phyloP scores from a whole-genome alignment of 2,113 vertebrate genomes.

The Dasypus novemcinctus region DNA sequence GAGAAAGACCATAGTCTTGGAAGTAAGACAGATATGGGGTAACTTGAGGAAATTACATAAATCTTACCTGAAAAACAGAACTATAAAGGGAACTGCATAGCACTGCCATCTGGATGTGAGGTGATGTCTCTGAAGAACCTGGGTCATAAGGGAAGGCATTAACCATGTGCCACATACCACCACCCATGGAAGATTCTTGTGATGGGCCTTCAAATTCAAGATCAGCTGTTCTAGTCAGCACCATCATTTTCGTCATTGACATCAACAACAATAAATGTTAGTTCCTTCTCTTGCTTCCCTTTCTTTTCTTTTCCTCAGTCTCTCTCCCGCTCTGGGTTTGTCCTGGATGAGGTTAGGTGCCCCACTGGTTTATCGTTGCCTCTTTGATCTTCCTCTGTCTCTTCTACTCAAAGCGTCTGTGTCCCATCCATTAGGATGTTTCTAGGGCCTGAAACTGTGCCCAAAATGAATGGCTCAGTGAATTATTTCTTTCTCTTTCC shows the following conservation, averaged over 20 bases:
- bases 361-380: background rate
- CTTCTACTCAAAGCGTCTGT: background rate
- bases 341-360: background rate
- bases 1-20: background rate
- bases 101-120: background rate
- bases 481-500: background rate
- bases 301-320: background rate
- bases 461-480: fast-evolving
- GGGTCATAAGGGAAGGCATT: background rate
- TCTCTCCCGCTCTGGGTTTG: background rate
- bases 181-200: background rate
- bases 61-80: background rate
- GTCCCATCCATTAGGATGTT: background rate
- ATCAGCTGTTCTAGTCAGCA: background rate
- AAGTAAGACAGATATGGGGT: no score
- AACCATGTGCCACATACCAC: background rate
- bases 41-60: background rate
- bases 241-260: background rate
- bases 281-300: background rate
- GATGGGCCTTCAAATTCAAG: background rate
- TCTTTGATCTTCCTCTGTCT: background rate
- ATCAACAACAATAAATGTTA: background rate
- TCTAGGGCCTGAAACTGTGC: background rate
- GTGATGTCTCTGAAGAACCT: background rate
- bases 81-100: background rate